phyloP scores from a whole-genome alignment of 2,113 vertebrate genomes.

The Oreotrochilus melanogaster region DNA sequence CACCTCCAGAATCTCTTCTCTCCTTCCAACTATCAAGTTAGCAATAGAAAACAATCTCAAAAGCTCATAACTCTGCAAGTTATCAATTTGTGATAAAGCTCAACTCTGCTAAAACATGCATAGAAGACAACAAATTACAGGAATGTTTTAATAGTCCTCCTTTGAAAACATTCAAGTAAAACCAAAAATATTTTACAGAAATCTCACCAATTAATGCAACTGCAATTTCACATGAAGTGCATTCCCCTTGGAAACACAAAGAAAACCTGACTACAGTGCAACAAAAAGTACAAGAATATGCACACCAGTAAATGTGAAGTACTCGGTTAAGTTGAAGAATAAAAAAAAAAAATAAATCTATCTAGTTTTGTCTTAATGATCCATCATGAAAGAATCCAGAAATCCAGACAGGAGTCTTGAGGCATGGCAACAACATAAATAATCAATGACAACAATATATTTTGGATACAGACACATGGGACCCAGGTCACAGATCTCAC shows the following conservation, averaged over 20 bases:
- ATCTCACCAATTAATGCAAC: neutral
- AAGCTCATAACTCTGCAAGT: neutral
- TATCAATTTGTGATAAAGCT: neutral
- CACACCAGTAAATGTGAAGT: neutral
- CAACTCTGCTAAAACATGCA: neutral
- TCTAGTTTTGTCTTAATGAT: neutral
- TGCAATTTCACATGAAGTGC: neutral
- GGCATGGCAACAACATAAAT: neutral
- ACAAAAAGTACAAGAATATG: neutral
- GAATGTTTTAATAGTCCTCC: neutral
- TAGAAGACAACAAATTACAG: neutral
- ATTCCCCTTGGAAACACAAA: neutral
- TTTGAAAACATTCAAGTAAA: neutral
- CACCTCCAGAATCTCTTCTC: neutral
- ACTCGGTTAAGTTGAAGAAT: neutral
- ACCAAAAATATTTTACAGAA: neutral
- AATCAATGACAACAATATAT: neutral
- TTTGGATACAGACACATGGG: neutral
- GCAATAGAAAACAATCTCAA: neutral
- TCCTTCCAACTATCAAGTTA: neutral
- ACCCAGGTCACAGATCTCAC: neutral
- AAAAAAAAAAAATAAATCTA: neutral
- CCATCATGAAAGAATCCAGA: neutral
- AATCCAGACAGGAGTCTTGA: neutral
- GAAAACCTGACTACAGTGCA: neutral